Percentiles rank a stretch among this genome's conserved stretches.
Conservation (phyloP, 2,797 vertebrate species). For the Tenualosa ilisha region DNA sequence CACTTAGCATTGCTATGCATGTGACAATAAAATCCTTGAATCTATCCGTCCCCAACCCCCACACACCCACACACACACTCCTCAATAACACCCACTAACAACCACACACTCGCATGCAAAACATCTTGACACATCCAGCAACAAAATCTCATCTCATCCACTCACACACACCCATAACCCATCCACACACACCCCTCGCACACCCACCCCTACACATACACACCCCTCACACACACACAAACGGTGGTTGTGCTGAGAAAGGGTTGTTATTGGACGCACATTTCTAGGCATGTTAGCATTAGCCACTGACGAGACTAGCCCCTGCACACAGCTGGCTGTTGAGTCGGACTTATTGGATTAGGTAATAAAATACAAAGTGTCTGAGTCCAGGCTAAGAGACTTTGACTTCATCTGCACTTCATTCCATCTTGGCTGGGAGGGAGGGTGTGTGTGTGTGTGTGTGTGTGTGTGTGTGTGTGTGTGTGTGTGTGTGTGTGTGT, state of each 20-base stretch:
- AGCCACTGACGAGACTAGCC: conserved; percentile 35
- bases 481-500: too few species aligned
- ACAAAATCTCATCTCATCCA: not conserved
- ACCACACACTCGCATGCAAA: conserved; percentile 50
- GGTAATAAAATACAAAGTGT: conserved; percentile 81
- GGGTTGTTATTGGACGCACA: conserved; percentile 55
- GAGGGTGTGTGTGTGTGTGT: not conserved
- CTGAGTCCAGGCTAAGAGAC: conserved; percentile 75
- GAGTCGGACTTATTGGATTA: conserved; percentile 78
- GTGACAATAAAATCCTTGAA: too few species aligned
- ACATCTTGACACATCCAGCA: not conserved
- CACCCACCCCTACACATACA: not conserved
- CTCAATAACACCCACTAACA: conserved; percentile 17
- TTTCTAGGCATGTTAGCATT: conserved; percentile 56
- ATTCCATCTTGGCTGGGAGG: conserved; percentile 71
- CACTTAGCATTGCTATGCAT: too few species aligned
- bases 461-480: not conserved
- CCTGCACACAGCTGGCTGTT: conserved; percentile 64
- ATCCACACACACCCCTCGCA: conserved; percentile 5
- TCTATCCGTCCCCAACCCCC: not conserved
- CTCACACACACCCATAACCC: not conserved
- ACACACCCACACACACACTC: conserved; percentile 16
- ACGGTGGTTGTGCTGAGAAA: not conserved
- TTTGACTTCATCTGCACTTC: conserved; percentile 92
- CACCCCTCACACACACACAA: not conserved